Evolutionary conservation across 2,113 vertebrate genomes (phyloP), one percentile per base, ranked within the genome.

Genomic region (Lagopus muta): DNA sequence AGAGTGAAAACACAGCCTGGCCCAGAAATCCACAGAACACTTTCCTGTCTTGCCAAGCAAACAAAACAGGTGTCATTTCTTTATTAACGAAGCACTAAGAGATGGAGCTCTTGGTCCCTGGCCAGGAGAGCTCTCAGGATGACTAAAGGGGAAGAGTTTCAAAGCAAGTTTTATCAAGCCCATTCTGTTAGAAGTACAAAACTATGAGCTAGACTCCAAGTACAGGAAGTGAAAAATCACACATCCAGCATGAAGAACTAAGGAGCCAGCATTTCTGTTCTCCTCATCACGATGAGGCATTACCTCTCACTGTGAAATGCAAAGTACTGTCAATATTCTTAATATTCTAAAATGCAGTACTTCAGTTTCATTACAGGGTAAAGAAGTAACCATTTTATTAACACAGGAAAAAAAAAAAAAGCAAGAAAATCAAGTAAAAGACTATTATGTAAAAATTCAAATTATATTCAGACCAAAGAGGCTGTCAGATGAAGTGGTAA

Each of bases 231-330:
- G 20, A 57, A 89, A 66, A 71, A 42, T 60, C 62, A 64, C 28
- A 86, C 25, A 69, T 34, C n/a, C 86, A 81, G 47, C 45, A 88
- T 8, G 45, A 71, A 81, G 80, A 76, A 34, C 34, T 57, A 18
- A 54, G 70, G 28, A 78, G 52, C 15, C 66, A 79, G 20, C 32
- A 69, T 42, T 92, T 90, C 57, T 69, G 1, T 17, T 82, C 36
- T 78, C 54, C 55, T 82, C 17, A 22, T 32, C 2, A 34, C n/a
- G 45, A 64, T 21, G 57, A 88, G 25, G 36, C 76, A 71, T 57
- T 90, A 48, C 69, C 55, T 88, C 76, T 75, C 19, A n/a, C 62
- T 86, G 71, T 55, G 66, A 88, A 94, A 86, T 55, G 38, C 77
- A 58, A 88, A 81, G 19, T 48, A 21, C 25, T 34, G 65, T 57